Conservation (phyloP, 2,113 vertebrate genomes). For the Centropristis striata region DNA sequence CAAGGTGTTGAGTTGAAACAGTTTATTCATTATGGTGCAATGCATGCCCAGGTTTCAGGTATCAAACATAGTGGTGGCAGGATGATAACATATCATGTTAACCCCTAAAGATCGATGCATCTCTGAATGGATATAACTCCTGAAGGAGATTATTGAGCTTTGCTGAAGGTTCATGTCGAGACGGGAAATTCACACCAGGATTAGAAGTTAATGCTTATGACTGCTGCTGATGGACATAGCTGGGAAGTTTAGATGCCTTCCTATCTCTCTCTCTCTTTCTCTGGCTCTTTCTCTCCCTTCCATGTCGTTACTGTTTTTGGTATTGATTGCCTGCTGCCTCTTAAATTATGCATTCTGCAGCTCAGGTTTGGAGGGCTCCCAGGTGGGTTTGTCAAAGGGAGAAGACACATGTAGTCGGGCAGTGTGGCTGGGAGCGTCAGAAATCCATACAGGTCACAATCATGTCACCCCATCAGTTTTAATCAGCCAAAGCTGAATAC, state of each 20-base stretch:
- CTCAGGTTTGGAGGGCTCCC: slow-evolving; percentile 65
- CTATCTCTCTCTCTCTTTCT: slow-evolving; percentile 1
- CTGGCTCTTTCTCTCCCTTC: slow-evolving; percentile 28
- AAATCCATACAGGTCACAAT: slow-evolving; percentile 83
- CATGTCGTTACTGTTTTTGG: slow-evolving; percentile 62
- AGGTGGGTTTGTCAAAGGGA: slow-evolving; percentile 77
- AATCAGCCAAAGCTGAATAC: slow-evolving; percentile 73
- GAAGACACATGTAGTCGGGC: slow-evolving; percentile 74
- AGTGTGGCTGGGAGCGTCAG: slow-evolving; percentile 66
- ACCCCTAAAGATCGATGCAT: slow-evolving; percentile 52
- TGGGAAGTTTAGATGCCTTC: slow-evolving; percentile 45
- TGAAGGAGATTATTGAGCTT: slow-evolving; percentile 64
- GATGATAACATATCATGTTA: slow-evolving; percentile 64
- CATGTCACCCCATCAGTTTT: slow-evolving; percentile 80
- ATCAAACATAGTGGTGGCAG: slow-evolving; percentile 43
- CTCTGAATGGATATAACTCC: slow-evolving; percentile 61
- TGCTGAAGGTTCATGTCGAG: slow-evolving; percentile 71
- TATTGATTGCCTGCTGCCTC: slow-evolving; percentile 79
- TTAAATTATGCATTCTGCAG: slow-evolving; percentile 83
- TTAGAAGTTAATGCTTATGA: slow-evolving; percentile 66
- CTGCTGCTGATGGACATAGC: slow-evolving; percentile 66
- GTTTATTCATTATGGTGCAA: neutral
- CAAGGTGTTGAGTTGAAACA: slow-evolving; percentile 18
- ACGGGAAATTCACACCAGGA: slow-evolving; percentile 76
- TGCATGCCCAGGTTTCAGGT: slow-evolving; percentile 46